A percentile compares a stretch with the other conserved stretches of the same genome.
Conservation (phyloP, 2,797 vertebrate genomes). For the Yasuhikotakia modesta region DNA sequence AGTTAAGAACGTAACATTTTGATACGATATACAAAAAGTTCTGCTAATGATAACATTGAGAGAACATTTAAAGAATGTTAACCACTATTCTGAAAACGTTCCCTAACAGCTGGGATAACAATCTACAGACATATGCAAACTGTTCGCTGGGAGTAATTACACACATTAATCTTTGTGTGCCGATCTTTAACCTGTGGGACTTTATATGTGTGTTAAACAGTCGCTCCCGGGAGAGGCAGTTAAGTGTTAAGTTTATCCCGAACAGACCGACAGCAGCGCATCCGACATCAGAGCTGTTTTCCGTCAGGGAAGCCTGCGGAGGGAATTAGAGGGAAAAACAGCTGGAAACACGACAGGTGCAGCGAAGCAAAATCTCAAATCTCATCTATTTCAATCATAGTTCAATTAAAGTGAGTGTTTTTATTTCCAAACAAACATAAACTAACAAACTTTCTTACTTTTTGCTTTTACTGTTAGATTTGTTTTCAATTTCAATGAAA, state of each 20-base stretch:
- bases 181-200: slow-evolving; percentile 30
- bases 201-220: slow-evolving; percentile 22
- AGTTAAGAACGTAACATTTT: too few relatives aligned
- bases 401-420: too few relatives aligned
- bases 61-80: too few relatives aligned
- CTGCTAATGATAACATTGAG: too few relatives aligned
- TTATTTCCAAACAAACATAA: too few relatives aligned
- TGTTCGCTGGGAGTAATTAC: slow-evolving; percentile 1
- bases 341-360: slow-evolving; percentile 48
- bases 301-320: slow-evolving; percentile 7
- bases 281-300: neutral
- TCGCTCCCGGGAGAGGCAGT: slow-evolving; percentile 20
- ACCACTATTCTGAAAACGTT: too few relatives aligned
- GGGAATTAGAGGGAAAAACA: slow-evolving; percentile 33
- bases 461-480: too few relatives aligned
- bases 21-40: too few relatives aligned
- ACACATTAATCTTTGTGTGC: slow-evolving; percentile 14
- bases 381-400: neutral
- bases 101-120: neutral
- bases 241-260: slow-evolving; percentile 17
- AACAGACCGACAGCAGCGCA: slow-evolving; percentile 17
- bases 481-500: too few relatives aligned
- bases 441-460: too few relatives aligned
- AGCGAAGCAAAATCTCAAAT: slow-evolving; percentile 10
- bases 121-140: slow-evolving; percentile 1